Percentiles rank a stretch among this genome's conserved stretches.
Evolutionary conservation across 2,113 vertebrate species (phyloP).

Genomic region (Erythrocercus mccallii): DNA sequence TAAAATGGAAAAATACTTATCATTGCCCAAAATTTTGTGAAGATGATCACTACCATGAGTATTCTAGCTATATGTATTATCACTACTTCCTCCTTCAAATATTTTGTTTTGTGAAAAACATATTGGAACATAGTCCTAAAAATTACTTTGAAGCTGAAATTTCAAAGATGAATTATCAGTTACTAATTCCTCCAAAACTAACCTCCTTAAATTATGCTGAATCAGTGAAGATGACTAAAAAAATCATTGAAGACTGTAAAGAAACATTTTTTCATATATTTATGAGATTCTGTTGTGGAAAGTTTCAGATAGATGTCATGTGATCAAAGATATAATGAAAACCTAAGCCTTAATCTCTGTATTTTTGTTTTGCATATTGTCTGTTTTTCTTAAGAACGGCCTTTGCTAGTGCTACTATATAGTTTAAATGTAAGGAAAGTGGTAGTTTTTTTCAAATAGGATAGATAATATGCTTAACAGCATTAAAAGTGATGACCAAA

Average conservation of each 20-base stretch:
- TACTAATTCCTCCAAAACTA: background rate
- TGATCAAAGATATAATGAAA: background rate
- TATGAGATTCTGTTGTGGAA: background rate
- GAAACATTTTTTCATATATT: background rate
- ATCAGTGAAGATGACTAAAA: background rate
- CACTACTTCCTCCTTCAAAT: background rate
- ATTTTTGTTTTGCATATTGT: background rate
- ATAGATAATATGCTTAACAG: background rate
- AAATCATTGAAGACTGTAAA: background rate
- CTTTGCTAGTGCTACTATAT: background rate
- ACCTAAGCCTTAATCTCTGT: rapidly evolving
- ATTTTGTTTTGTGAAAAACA: background rate
- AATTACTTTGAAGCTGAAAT: background rate
- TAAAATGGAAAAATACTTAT: background rate
- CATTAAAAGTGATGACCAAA: background rate
- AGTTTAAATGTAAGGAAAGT: background rate
- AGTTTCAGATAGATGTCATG: background rate
- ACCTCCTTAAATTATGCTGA: background rate
- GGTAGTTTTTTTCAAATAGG: background rate
- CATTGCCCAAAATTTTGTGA: background rate
- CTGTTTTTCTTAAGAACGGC: background rate
- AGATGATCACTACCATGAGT: background rate
- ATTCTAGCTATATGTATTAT: background rate
- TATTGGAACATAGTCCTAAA: background rate
- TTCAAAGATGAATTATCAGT: too few relatives aligned